Percentiles rank a stretch among this genome's conserved stretches.
These are phyloP conservation scores for Heterodera schachtii DNA, from an alignment of 1,140 invertebrate species.

Conservation along the genomic window DNA sequence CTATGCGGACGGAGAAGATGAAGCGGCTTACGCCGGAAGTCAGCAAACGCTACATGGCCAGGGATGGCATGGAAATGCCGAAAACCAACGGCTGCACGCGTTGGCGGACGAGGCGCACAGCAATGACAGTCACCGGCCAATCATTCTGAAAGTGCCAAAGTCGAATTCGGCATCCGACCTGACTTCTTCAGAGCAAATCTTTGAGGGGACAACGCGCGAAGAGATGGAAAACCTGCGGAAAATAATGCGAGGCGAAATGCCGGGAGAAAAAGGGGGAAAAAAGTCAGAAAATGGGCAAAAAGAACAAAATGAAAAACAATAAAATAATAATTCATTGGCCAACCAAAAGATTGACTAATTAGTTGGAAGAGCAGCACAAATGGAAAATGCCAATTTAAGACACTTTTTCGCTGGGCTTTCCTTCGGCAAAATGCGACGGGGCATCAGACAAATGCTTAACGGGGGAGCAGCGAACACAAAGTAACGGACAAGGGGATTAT, in stretches of 20 bases:
- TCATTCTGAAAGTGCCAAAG: background rate
- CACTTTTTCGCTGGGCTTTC: background rate
- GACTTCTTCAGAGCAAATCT: slow-evolving; percentile 1
- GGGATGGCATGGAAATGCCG: background rate
- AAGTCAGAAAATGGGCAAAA: background rate
- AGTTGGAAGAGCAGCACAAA: no score
- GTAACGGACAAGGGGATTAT: background rate
- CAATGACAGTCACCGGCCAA: background rate
- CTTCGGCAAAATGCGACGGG: slow-evolving; percentile 26
- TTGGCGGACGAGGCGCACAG: no score
- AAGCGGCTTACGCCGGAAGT: background rate
- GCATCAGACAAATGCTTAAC: slow-evolving; percentile 28
- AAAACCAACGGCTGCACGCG: background rate
- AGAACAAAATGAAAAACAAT: background rate
- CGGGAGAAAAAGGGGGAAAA: background rate
- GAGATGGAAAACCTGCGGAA: slow-evolving; percentile 2
- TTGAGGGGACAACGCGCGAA: background rate
- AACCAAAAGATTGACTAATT: no score
- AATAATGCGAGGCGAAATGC: background rate
- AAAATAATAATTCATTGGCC: no score
- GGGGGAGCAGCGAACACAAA: slow-evolving; percentile 23
- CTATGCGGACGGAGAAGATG: background rate
- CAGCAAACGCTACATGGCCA: no score
- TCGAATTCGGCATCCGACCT: background rate
- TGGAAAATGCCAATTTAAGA: background rate